phyloP scores from a whole-genome alignment of 2,113 vertebrate species.

The Leuciscus idus region DNA sequence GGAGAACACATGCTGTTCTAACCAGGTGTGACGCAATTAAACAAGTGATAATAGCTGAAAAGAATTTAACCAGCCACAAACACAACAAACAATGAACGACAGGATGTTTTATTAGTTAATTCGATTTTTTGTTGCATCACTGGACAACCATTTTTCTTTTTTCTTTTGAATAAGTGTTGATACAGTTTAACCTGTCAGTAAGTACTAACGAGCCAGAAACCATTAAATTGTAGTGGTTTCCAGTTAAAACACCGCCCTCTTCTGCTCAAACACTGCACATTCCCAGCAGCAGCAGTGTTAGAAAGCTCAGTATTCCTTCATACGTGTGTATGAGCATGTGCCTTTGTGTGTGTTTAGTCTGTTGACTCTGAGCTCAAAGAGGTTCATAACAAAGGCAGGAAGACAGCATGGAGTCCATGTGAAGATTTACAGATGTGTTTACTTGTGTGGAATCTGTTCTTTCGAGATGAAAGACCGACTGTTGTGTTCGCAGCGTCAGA shows the following conservation, averaged over 20 bases:
- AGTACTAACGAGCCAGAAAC: not conserved
- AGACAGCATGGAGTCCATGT: constrained; percentile 27
- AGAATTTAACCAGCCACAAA: not conserved
- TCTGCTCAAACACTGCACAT: not conserved
- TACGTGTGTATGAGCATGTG: not conserved
- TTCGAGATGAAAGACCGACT: constrained; percentile 21
- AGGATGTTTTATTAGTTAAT: not conserved
- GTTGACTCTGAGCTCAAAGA: constrained; percentile 22
- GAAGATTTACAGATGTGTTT: constrained; percentile 51
- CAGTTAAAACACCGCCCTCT: not conserved
- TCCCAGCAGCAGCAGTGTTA: not conserved
- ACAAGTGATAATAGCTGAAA: too few relatives aligned
- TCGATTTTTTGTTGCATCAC: not conserved
- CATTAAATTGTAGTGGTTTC: not conserved
- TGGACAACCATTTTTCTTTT: not conserved
- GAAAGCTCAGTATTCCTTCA: not conserved
- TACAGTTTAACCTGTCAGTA: not conserved
- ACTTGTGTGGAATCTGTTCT: constrained; percentile 32
- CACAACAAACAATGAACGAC: not conserved
- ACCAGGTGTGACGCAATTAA: too few relatives aligned
- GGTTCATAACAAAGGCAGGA: constrained; percentile 44
- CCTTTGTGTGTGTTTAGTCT: constrained; percentile 22
- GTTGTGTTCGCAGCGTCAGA: not conserved
- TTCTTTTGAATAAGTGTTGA: not conserved
- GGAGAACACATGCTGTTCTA: too few relatives aligned